Evolutionary conservation across 2,888 invertebrate species (phyloP).

Genomic region (Ellobium chinense): DNA sequence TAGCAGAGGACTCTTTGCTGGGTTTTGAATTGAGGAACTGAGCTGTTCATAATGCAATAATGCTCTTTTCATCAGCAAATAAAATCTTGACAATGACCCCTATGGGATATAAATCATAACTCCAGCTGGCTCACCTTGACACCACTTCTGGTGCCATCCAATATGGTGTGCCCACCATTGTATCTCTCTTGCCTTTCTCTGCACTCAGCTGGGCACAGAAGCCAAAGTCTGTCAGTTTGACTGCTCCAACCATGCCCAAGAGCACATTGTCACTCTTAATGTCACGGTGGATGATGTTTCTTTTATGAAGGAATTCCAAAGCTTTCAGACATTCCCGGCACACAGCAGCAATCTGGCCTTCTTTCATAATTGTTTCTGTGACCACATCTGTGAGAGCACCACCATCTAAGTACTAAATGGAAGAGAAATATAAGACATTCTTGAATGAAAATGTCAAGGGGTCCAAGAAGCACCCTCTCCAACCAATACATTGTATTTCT

Average conservation of each 20-base stretch:
- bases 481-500: too few species aligned
- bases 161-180: slow-evolving; percentile 98
- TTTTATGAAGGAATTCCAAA: slow-evolving; percentile 92
- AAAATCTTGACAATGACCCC: neutral
- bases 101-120: neutral
- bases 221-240: slow-evolving; percentile 89
- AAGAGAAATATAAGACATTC: too few species aligned
- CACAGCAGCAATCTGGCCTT: slow-evolving; percentile 97
- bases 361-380: slow-evolving; percentile 97
- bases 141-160: slow-evolving; percentile 97
- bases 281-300: slow-evolving; percentile 85
- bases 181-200: slow-evolving; percentile 91
- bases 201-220: slow-evolving; percentile 98
- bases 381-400: slow-evolving; percentile 98
- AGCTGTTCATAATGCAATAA: neutral
- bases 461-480: too few species aligned
- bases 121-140: slow-evolving; percentile 70
- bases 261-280: slow-evolving; percentile 98
- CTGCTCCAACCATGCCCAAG: slow-evolving; percentile 91
- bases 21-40: neutral
- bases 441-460: too few species aligned
- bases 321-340: slow-evolving; percentile 93
- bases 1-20: too few species aligned
- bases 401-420: slow-evolving; percentile 83
- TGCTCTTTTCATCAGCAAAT: neutral